A percentile compares a stretch with the other conserved stretches of the same genome.
phyloP scores from a whole-genome alignment of 1,140 invertebrate genomes.

The Drosophila burlai region DNA sequence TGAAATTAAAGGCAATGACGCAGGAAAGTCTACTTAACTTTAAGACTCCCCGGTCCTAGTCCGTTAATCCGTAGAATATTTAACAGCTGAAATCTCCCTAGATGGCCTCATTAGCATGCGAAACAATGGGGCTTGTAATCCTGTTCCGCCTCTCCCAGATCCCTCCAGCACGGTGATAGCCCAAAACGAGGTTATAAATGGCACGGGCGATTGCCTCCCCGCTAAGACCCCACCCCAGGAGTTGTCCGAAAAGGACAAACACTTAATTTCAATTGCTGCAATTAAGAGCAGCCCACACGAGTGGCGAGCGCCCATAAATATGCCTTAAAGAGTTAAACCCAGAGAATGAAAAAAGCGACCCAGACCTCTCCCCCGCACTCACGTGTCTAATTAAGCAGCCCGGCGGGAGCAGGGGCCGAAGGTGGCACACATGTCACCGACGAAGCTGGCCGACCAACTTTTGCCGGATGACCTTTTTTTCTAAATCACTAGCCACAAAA shows the following conservation, averaged over 20 bases:
- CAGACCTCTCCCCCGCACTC: constrained; percentile 46
- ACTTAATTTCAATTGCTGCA: constrained; percentile 82
- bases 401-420: constrained; percentile 11
- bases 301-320: constrained; percentile 58
- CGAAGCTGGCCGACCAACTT: constrained; percentile 63
- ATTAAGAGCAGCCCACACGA: constrained; percentile 72
- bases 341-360: constrained; percentile 30
- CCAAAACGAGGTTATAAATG: constrained; percentile 66
- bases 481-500: constrained; percentile 76
- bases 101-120: constrained; percentile 39
- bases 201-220: constrained; percentile 43
- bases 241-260: constrained; percentile 58
- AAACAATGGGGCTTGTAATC: constrained; percentile 39
- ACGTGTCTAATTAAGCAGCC: constrained; percentile 78
- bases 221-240: constrained; percentile 39
- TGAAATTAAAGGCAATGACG: constrained; percentile 30
- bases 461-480: constrained; percentile 77
- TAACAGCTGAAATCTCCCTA: constrained; percentile 21
- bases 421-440: constrained; percentile 56
- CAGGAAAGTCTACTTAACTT: constrained; percentile 9
- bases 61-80: constrained; percentile 37
- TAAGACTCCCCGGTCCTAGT: not conserved
- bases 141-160: constrained; percentile 16
- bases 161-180: constrained; percentile 3
- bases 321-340: constrained; percentile 72